These are phyloP conservation scores for Toxostoma redivivum DNA, from an alignment of 2,113 vertebrate genomes.

Conservation along the genomic window DNA sequence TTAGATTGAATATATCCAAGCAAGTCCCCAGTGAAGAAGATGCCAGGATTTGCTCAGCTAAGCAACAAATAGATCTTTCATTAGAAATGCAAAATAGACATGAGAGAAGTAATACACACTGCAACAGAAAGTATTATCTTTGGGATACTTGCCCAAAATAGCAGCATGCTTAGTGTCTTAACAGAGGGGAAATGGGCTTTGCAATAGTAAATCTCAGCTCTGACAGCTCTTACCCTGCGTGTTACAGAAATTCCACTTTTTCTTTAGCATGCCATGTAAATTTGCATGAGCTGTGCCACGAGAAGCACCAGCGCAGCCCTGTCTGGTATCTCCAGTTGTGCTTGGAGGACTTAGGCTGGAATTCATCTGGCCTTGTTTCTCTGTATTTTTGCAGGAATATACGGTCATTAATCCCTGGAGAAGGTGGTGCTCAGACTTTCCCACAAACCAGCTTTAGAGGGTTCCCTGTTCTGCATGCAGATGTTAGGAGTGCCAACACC, in stretches of 20 bases:
- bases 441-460: background rate
- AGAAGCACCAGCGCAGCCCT: background rate
- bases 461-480: background rate
- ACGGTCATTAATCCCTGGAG: background rate
- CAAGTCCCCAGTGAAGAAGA: background rate
- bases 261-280: rapidly evolving
- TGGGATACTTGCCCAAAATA: background rate
- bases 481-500: rapidly evolving
- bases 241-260: background rate
- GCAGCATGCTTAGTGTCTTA: background rate
- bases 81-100: background rate
- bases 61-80: background rate
- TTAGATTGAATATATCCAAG: background rate
- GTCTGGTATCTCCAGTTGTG: background rate
- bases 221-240: background rate
- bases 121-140: background rate
- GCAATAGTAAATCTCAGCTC: background rate
- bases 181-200: background rate
- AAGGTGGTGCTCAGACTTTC: background rate
- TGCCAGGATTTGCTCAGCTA: background rate
- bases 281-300: background rate
- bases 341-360: background rate
- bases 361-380: background rate
- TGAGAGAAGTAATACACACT: background rate
- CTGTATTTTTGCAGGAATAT: background rate